Evolutionary conservation across 1,140 invertebrate species (phyloP), one percentile per base, ranked within the genome.

Genomic region (Oedothorax gibbosus): DNA sequence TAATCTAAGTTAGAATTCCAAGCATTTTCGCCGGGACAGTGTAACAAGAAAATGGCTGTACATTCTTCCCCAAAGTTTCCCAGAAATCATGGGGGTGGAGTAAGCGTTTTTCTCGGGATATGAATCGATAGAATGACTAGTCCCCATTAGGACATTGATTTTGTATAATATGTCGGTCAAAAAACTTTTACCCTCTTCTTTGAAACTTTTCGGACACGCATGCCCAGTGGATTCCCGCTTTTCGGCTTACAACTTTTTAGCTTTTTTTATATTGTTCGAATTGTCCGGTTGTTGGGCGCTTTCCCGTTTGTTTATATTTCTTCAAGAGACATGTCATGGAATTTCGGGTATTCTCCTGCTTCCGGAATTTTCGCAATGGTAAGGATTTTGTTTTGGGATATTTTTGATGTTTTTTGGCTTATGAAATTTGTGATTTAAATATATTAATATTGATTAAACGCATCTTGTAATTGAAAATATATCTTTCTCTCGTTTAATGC

Each of bases 181-280:
- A 72, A 82, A 82, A 82, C 68, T 73, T 82, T 82, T 82, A 73
- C 80, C 69, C 80, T 73, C 68, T 82, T 82, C 69, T 73, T 64
- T 60, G 69, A 82, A 82, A 82, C 80, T 82, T 82, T 82, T 82
- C 35, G 35, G 50, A 21, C 21, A 51, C 80, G 69, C 80, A 82
- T 82, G 80, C 80, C 5, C 80, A 15, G 0, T 60, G 7, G 11
- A 20, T 56, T 57, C 51, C 72, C 72, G 69, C 69, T 71, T 71
- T 15, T 51, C 69, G 69, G 35, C 69, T 49, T 51, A 71, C 69
- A 51, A 20, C 68, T 71, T 51, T 71, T 60, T 60, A 60, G 12
- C n/a, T 69, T 71, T 71, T 71, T 51, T 71, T 11, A 10, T 21
- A 14, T 60, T 60, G 12, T 7, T 60, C n/a, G 12, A 14, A 12